Evolutionary conservation across 2,888 invertebrate genomes (phyloP).

Genomic region (Nymphalis urticae): DNA sequence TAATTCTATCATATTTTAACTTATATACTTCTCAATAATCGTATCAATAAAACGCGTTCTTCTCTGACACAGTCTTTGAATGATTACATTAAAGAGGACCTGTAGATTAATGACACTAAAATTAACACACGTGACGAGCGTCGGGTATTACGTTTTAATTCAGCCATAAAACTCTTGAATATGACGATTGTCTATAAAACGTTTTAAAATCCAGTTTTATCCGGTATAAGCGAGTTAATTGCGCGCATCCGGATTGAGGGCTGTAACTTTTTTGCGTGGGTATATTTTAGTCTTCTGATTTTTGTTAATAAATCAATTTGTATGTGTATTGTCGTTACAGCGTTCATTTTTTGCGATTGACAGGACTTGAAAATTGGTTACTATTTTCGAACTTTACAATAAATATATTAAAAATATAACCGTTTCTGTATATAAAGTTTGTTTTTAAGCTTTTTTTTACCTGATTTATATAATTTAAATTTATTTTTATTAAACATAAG

Average conservation of each 20-base stretch:
- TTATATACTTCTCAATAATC: no score
- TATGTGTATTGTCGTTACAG: neutral
- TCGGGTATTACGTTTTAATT: conserved; percentile 35
- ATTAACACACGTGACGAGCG: conserved; percentile 34
- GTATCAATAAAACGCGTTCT: neutral
- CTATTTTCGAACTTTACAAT: neutral
- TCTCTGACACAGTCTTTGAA: neutral
- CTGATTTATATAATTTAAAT: neutral
- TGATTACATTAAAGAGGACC: neutral
- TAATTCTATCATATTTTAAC: no score
- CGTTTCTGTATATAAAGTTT: neutral
- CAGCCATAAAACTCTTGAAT: conserved; percentile 39
- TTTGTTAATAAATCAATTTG: conserved; percentile 6
- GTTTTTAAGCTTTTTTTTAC: neutral
- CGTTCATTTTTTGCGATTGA: neutral
- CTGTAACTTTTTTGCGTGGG: conserved; percentile 1
- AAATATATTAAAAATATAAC: no score
- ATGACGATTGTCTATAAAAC: conserved; percentile 45
- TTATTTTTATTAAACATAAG: no score
- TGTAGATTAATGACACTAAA: conserved; percentile 31
- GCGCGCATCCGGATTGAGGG: conserved; percentile 21
- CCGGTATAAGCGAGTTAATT: conserved; percentile 44
- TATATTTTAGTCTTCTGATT: conserved; percentile 2
- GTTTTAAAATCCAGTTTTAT: conserved; percentile 44
- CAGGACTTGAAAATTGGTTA: conserved; percentile 4